Conservation (phyloP, 2,113 vertebrate species). For the Cygnus atratus region DNA sequence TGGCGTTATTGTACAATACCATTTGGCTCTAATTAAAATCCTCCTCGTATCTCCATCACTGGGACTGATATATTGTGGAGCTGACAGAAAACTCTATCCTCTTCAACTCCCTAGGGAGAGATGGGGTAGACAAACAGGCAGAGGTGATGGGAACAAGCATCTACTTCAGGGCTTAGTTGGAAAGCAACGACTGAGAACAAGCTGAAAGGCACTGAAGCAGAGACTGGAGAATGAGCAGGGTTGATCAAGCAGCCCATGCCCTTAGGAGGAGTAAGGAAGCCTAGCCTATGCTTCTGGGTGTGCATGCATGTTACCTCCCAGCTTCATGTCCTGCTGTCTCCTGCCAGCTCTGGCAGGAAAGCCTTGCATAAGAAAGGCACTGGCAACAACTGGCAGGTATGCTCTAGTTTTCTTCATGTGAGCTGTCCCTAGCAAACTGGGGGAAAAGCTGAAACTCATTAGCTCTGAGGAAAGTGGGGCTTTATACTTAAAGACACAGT, state of each 20-base stretch:
- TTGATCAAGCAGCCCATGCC: not conserved
- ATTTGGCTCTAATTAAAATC: not conserved
- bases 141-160: not conserved
- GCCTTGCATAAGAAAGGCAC: not conserved
- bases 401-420: not conserved
- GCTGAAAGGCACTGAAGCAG: not conserved
- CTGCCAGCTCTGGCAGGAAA: not conserved
- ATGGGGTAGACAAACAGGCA: not conserved
- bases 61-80: not conserved
- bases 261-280: not conserved
- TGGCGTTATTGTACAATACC: not conserved
- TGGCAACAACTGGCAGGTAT: not conserved
- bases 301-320: accelerated
- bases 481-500: not conserved
- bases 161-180: not conserved
- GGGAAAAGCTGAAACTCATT: not conserved
- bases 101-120: not conserved
- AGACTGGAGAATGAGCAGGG: not conserved
- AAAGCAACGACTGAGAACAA: not conserved
- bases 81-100: not conserved
- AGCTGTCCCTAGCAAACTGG: not conserved
- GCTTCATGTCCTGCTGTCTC: not conserved
- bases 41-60: not conserved
- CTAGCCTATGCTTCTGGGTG: not conserved
- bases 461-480: not conserved